Percentiles rank a stretch among this genome's conserved stretches.
These are phyloP conservation scores for Subacronicta megacephala DNA, from an alignment of 2,888 invertebrate species.

Conservation along the genomic window DNA sequence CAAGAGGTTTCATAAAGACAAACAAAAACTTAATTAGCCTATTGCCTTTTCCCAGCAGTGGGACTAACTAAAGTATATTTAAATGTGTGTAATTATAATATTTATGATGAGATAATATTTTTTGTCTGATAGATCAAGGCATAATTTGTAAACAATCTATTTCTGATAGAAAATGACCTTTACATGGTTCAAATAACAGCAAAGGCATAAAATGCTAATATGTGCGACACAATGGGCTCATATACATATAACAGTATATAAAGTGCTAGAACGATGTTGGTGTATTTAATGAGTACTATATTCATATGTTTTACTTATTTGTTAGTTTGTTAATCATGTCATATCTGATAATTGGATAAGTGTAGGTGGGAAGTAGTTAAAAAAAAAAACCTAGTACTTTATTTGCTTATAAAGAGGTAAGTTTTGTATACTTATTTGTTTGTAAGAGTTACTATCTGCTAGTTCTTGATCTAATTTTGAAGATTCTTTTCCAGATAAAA, in stretches of 20 bases:
- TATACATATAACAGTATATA: conserved; percentile 1
- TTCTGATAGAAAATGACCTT: conserved; percentile 21
- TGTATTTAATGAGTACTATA: neutral
- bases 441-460: too few species aligned
- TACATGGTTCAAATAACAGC: conserved; percentile 26
- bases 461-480: too few species aligned
- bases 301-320: neutral
- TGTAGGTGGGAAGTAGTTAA: too few species aligned
- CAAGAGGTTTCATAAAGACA: too few species aligned
- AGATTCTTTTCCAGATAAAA: too few species aligned
- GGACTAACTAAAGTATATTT: too few species aligned
- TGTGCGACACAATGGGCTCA: neutral
- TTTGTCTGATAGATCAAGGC: neutral
- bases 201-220: conserved; percentile 3
- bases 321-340: neutral
- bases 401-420: too few species aligned
- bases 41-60: too few species aligned
- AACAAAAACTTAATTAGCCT: too few species aligned
- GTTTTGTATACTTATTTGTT: too few species aligned
- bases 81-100: neutral
- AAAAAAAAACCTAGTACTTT: too few species aligned
- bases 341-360: neutral
- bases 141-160: conserved; percentile 7
- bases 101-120: neutral
- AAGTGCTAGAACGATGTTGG: neutral